Percentiles rank a stretch among this genome's conserved stretches.
These are phyloP conservation scores for Brachionus paranguensis DNA, from an alignment of 1,140 invertebrate species.

Conservation along the genomic window DNA sequence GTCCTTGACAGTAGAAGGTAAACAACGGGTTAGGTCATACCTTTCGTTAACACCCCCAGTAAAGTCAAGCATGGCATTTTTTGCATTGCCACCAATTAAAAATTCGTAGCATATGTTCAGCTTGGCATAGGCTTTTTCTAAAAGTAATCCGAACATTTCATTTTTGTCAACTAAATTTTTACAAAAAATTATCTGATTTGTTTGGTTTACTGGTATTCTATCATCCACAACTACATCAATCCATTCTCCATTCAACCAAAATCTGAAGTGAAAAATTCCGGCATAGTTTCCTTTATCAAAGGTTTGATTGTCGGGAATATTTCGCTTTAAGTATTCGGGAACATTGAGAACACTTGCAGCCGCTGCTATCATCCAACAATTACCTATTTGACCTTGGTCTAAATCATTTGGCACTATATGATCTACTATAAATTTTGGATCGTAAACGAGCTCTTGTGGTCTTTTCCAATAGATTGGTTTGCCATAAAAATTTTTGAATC, in stretches of 20 bases:
- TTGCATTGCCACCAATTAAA: slow-evolving; percentile 48
- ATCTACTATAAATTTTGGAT: slow-evolving; percentile 38
- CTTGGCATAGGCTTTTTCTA: slow-evolving; percentile 60
- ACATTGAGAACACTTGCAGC: neutral
- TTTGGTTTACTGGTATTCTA: slow-evolving; percentile 49
- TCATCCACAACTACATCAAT: slow-evolving; percentile 57
- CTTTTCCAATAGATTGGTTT: slow-evolving; percentile 2
- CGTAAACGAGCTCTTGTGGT: neutral
- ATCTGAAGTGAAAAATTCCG: slow-evolving; percentile 54
- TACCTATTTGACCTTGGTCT: slow-evolving; percentile 28
- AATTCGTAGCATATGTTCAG: slow-evolving; percentile 49
- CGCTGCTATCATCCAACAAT: slow-evolving; percentile 38
- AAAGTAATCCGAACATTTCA: slow-evolving; percentile 58
- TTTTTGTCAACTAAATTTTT: slow-evolving; percentile 40
- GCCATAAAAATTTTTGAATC: neutral
- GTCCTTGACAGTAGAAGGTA: neutral
- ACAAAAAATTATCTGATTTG: neutral
- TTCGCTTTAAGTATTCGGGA: slow-evolving; percentile 13
- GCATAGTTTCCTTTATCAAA: slow-evolving; percentile 37
- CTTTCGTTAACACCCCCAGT: slow-evolving; percentile 52
- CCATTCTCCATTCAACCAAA: slow-evolving; percentile 58
- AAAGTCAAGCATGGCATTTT: slow-evolving; percentile 50
- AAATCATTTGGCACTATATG: slow-evolving; percentile 10
- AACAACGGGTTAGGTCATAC: slow-evolving; percentile 48
- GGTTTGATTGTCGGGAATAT: slow-evolving; percentile 11